phyloP scores from a whole-genome alignment of 2,888 invertebrate genomes.

The Sicus ferrugineus region DNA sequence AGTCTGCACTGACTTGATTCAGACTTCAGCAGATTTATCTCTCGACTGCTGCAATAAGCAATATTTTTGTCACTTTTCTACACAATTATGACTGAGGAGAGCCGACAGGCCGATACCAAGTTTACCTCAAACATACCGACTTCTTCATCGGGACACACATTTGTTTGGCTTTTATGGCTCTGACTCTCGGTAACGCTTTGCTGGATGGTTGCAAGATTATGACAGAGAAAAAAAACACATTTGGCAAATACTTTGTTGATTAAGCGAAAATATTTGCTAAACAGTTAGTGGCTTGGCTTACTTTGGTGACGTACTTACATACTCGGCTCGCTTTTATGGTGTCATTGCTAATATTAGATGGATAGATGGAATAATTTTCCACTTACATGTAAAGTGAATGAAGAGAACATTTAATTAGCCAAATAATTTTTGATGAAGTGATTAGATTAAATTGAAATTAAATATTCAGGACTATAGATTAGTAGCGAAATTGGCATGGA shows the following conservation, averaged over 20 bases:
- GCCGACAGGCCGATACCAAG: background rate
- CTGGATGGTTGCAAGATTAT: background rate
- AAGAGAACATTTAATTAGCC: slow-evolving; percentile 25
- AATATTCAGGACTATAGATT: no score
- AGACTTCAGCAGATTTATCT: background rate
- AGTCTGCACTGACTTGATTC: background rate
- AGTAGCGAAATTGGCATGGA: no score
- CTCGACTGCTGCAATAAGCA: background rate
- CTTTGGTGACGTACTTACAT: background rate
- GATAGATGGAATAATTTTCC: slow-evolving; percentile 42
- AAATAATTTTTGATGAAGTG: background rate
- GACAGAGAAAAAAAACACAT: background rate
- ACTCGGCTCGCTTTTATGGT: background rate
- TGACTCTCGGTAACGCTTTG: background rate
- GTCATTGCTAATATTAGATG: slow-evolving; percentile 3
- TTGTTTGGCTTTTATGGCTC: background rate
- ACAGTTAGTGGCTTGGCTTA: slow-evolving; percentile 4
- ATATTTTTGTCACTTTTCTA: background rate
- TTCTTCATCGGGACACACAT: background rate
- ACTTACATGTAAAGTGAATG: slow-evolving; percentile 47
- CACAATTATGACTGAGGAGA: background rate
- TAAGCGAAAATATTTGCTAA: background rate
- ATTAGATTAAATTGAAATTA: no score
- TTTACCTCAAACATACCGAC: background rate
- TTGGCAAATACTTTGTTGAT: background rate